Base-by-base conservation (phyloP, 2,888 invertebrate species). In the Amphipoea oculea region DNA sequence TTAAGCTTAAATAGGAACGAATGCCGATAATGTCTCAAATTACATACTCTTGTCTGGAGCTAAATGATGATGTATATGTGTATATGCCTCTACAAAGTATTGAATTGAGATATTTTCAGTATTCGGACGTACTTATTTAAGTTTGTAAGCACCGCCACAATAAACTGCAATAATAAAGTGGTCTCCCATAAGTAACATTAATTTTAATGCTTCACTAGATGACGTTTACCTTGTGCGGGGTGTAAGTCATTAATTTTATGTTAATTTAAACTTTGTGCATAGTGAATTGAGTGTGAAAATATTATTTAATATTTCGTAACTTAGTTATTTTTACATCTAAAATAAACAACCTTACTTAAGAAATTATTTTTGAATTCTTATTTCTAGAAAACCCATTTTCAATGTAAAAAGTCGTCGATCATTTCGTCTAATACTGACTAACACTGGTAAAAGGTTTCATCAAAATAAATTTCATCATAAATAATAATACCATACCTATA, bases 301-400 rank as follows among this genome's bases (percentile, higher is more conserved):
- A 78, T 81, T 85, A 89, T 85, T 90, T 82, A 89, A 87, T 83
- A 85, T 89, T 86, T 77, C 86, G 12, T 87, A 81, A 82, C 84
- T 82, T 87, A 87, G 87, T 81, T 86, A 73, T 78, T 86, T 82
- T 76, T 86, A 85, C 84, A 75, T 86, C 87, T 76, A 84, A 82
- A 89, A 89, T 90, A 90, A 89, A 89, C 69, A 78, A 67, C 60
- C 23, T 82, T 79, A 84, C 75, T 78, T 82, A 75, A 83, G 76
- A 76, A 73, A 71, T 29, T 54, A 62, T 45, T 70, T 78, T 74
- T 86, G 78, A 79, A 71, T 86, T 90, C 60, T 85, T 83, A 83
- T 88, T 88, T 86, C 66, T 57, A 63, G 45, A 69, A 69, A 54
- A 83, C 86, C 88, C 74, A 70, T 70, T 79, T 67, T 63, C 23